Percentiles rank a stretch among this genome's conserved stretches.
These are phyloP conservation scores for Philotrypesis tridentata DNA, from an alignment of 1,140 invertebrate species.

Conservation along the genomic window DNA sequence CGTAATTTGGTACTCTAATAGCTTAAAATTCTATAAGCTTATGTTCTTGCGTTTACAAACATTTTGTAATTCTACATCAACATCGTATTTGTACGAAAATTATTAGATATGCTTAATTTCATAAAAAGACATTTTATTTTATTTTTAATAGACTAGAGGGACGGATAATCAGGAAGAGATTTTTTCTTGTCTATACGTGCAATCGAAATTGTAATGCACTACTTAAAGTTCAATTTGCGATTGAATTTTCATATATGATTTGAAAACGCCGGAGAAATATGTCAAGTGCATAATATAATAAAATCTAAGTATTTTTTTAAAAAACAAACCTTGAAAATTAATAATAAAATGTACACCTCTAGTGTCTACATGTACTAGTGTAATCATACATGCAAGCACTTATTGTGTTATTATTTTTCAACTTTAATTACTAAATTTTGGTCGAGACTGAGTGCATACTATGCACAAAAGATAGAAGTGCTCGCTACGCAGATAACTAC, in stretches of 20 bases:
- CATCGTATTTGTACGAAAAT: not conserved
- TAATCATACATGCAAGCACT: too few species aligned
- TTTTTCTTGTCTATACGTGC: not conserved
- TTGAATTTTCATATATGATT: not conserved
- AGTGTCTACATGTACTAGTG: too few species aligned
- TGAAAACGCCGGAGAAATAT: too few species aligned
- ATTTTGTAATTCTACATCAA: not conserved
- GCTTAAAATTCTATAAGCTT: not conserved
- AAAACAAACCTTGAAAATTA: too few species aligned
- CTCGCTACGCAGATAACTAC: too few species aligned
- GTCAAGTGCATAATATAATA: not conserved
- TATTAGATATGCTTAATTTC: constrained; percentile 21
- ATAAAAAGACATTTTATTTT: constrained; percentile 6
- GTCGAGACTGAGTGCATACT: too few species aligned
- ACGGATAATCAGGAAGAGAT: not conserved
- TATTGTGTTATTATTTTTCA: too few species aligned
- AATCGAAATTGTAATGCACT: not conserved
- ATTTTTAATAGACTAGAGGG: not conserved
- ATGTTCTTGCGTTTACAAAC: not conserved
- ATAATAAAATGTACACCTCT: too few species aligned
- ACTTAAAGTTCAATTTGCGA: not conserved
- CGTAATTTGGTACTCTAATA: too few species aligned
- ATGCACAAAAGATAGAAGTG: too few species aligned
- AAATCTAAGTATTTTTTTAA: too few species aligned
- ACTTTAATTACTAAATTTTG: too few species aligned